Evolutionary conservation across 2,113 vertebrate genomes (phyloP).

Genomic region (Malaclemys terrapin): DNA sequence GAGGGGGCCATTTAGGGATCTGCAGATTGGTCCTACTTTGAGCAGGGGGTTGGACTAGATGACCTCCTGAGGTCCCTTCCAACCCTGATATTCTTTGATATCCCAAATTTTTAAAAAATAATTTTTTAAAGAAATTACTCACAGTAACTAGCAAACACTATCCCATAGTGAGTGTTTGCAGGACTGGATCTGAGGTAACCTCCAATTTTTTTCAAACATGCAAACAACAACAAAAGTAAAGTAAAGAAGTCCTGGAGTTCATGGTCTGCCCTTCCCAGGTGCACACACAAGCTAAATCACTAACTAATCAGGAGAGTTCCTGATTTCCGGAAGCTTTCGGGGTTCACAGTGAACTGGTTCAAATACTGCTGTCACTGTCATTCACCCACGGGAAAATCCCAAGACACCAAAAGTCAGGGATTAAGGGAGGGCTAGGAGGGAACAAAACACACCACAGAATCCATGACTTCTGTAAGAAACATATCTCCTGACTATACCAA

Average conservation of each 20-base stretch:
- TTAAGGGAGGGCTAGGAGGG: background rate
- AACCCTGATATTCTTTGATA: too few species aligned
- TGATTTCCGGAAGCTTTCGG: background rate
- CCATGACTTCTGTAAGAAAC: background rate
- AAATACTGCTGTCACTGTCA: background rate
- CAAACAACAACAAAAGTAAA: accelerated
- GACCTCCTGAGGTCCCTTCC: too few species aligned
- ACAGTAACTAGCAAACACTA: background rate
- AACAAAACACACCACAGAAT: background rate
- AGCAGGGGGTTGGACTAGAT: too few species aligned
- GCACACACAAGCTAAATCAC: background rate
- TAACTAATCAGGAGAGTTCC: background rate
- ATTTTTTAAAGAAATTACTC: background rate
- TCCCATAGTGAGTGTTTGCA: background rate
- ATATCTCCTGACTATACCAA: background rate
- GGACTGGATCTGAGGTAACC: background rate
- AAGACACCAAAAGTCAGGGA: background rate
- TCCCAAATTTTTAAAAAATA: too few species aligned
- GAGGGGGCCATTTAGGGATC: too few species aligned
- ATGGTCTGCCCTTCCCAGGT: accelerated
- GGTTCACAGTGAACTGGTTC: accelerated
- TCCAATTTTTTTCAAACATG: background rate
- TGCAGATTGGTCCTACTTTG: too few species aligned
- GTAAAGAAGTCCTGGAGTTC: background rate
- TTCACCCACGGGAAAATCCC: background rate